Evolutionary conservation across 2,888 invertebrate genomes (phyloP).

Genomic region (Orthonevra nobilis): DNA sequence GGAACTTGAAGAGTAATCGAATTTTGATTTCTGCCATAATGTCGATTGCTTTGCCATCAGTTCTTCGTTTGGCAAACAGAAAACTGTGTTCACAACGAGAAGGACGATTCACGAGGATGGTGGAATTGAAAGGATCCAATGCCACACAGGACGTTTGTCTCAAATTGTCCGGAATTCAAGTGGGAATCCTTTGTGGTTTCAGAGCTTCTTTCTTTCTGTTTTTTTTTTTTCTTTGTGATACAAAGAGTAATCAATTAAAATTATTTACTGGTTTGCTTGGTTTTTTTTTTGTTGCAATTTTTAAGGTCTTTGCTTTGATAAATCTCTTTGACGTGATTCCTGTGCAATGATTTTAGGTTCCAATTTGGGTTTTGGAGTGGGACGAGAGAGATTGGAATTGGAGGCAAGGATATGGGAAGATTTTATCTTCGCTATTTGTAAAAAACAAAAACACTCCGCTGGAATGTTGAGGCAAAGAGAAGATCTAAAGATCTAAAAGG

Average conservation of each 20-base stretch:
- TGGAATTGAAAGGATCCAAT: conserved; percentile 48
- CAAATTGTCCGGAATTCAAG: conserved; percentile 61
- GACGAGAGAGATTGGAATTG: background rate
- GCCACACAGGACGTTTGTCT: conserved; percentile 26
- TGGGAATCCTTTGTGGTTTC: conserved; percentile 54
- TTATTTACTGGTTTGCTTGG: conserved; percentile 60
- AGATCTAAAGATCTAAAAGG: too few species aligned
- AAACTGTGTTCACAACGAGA: background rate
- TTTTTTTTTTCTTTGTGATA: background rate
- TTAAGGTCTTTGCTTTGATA: conserved; percentile 11
- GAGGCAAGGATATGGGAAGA: too few species aligned
- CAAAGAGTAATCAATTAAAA: conserved; percentile 62
- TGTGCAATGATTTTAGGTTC: conserved; percentile 11
- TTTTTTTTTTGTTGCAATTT: conserved; percentile 60
- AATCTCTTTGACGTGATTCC: conserved; percentile 58
- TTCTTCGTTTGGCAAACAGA: conserved; percentile 51
- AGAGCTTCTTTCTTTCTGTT: background rate
- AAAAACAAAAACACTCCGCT: too few species aligned
- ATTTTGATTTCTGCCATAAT: conserved; percentile 64
- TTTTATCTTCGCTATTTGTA: too few species aligned
- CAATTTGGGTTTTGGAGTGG: background rate
- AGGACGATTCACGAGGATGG: conserved; percentile 19
- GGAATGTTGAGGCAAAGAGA: too few species aligned
- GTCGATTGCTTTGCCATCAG: conserved; percentile 56
- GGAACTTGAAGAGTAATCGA: conserved; percentile 65